Evolutionary conservation across 2,888 invertebrate genomes (phyloP).

Genomic region (Exephanes ischioxanthus): DNA sequence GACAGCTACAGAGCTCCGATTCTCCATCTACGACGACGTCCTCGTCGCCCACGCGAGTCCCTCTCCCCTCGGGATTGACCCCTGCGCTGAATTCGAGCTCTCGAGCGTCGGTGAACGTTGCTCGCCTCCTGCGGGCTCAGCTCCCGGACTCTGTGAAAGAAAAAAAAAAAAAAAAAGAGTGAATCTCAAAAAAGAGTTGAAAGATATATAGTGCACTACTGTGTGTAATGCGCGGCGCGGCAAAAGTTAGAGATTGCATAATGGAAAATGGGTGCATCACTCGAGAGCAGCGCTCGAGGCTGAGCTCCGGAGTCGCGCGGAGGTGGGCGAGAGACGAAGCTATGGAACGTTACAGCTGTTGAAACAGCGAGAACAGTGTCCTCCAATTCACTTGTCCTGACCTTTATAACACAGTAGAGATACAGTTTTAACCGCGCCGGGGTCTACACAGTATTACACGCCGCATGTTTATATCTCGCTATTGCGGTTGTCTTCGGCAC

Average conservation of each 20-base stretch:
- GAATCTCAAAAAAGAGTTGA: slow-evolving; percentile 1
- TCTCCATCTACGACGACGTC: not conserved
- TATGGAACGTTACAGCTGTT: not conserved
- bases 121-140: not conserved
- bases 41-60: slow-evolving; percentile 7
- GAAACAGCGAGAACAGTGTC: slow-evolving; percentile 24
- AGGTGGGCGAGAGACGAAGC: slow-evolving; percentile 5
- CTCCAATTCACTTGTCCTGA: slow-evolving; percentile 52
- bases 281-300: slow-evolving; percentile 14
- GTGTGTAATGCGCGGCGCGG: slow-evolving; percentile 22
- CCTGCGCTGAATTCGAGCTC: slow-evolving; percentile 38
- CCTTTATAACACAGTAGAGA: slow-evolving; percentile 45
- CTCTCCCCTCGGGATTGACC: slow-evolving; percentile 24
- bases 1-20: slow-evolving; percentile 6
- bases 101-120: slow-evolving; percentile 40
- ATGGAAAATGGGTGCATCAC: slow-evolving; percentile 58
- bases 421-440: slow-evolving; percentile 32
- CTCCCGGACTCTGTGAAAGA: slow-evolving; percentile 39
- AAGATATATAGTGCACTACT: slow-evolving; percentile 50
- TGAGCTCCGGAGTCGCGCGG: not conserved
- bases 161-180: not conserved
- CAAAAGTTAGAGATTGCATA: slow-evolving; percentile 37
- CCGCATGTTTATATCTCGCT: not conserved
- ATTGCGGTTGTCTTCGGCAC: slow-evolving; percentile 18
- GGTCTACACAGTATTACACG: slow-evolving; percentile 19